Evolutionary conservation across 2,888 invertebrate species (phyloP).

Genomic region (Amphipoea lucens): DNA sequence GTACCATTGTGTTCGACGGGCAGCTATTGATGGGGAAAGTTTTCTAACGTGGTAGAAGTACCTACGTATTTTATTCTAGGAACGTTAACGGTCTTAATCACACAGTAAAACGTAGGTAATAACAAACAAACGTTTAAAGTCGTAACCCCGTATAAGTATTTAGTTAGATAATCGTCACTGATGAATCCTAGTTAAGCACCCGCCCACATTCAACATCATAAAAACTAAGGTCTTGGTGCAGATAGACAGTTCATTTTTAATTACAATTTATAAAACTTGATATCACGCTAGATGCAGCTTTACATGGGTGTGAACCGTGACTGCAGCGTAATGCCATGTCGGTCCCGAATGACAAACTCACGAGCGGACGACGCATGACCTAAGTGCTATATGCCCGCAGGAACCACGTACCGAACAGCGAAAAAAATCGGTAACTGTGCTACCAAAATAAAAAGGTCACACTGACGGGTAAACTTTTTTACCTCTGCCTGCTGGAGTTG

Average conservation of each 20-base stretch:
- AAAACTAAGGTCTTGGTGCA: constrained; percentile 12
- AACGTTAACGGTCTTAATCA: constrained; percentile 64
- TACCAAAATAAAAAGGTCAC: constrained; percentile 38
- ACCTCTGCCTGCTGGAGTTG: background rate
- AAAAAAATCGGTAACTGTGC: constrained; percentile 15
- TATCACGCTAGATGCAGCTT: constrained; percentile 1
- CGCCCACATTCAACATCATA: constrained; percentile 28
- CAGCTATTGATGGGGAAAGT: constrained; percentile 73
- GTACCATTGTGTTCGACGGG: constrained; percentile 57
- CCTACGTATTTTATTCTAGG: constrained; percentile 47
- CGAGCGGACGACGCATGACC: background rate
- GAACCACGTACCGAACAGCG: background rate
- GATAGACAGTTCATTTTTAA: constrained; percentile 16
- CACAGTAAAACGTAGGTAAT: constrained; percentile 49
- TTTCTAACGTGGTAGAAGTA: constrained; percentile 48
- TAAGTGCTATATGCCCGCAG: constrained; percentile 15
- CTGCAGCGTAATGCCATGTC: constrained; percentile 13
- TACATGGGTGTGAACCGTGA: background rate
- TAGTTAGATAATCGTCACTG: constrained; percentile 24
- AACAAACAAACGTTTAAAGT: constrained; percentile 59
- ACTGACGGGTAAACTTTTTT: constrained; percentile 31
- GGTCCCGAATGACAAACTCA: constrained; percentile 12
- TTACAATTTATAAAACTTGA: constrained; percentile 5
- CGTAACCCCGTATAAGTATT: constrained; percentile 38
- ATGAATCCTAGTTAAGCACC: constrained; percentile 20